phyloP scores from a whole-genome alignment of 2,797 vertebrate genomes.

The Megaceryle alcyon region DNA sequence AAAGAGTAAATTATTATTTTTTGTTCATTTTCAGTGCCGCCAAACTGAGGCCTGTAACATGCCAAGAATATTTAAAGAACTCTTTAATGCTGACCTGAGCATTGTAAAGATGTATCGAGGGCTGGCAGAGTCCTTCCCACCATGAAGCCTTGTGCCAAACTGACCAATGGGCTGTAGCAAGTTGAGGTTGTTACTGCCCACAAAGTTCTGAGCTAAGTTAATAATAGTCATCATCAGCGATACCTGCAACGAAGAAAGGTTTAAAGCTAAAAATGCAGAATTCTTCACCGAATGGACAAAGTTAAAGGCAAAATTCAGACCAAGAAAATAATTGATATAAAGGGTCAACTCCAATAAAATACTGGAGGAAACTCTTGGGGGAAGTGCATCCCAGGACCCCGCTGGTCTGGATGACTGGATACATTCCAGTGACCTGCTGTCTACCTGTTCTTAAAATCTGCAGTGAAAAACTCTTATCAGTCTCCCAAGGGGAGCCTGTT shows the following conservation, averaged over 20 bases:
- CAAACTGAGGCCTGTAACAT: neutral
- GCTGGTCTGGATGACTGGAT: too few species aligned
- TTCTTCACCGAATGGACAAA: neutral
- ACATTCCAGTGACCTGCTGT: neutral
- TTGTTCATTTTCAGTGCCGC: neutral
- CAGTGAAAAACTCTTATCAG: neutral
- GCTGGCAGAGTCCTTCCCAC: conserved; percentile 97
- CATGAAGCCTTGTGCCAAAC: conserved; percentile 95
- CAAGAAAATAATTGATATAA: neutral
- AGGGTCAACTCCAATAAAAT: neutral
- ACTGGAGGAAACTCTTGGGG: neutral
- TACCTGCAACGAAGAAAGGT: conserved; percentile 68
- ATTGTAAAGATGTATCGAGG: conserved; percentile 99
- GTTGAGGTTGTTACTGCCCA: conserved; percentile 98
- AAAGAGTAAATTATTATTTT: neutral
- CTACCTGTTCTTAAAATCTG: neutral
- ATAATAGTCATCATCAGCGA: conserved; percentile 98
- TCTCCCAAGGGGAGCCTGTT: neutral
- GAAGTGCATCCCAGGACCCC: neutral
- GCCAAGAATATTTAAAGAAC: neutral
- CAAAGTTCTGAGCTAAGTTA: conserved; percentile 95
- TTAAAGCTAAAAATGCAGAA: neutral
- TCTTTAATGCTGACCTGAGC: conserved; percentile 87
- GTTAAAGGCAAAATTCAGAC: neutral
- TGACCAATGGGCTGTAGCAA: conserved; percentile 94